Evolutionary conservation across 2,797 vertebrate genomes (phyloP), one percentile per base, ranked within the genome.

Genomic region (Salmo trutta): DNA sequence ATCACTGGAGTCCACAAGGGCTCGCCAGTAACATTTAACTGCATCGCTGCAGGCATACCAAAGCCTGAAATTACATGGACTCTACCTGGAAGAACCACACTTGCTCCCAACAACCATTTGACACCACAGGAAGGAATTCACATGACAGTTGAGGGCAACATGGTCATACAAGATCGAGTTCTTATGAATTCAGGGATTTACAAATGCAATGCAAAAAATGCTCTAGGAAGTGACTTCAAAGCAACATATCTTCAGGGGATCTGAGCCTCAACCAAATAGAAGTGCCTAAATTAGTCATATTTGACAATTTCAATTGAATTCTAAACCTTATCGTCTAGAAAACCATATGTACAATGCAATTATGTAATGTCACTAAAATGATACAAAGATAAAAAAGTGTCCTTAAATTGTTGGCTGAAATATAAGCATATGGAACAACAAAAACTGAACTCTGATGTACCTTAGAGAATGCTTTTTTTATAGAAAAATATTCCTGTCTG

Each of bases 111-210:
- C 74, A 94, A 85, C 82, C 91, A 91, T 15, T 94, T 89, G 77
- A 90, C 89, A 4, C 88, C 84, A 51, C 87, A 94, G 69, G 90
- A 93, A 73, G 92, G 94, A 65, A 90, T 95, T 78, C 88, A 94
- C 80, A 92, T 95, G 93, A 93, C 91, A 6, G 91, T 92, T 56
- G 93, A 94, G 3, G 95, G 95, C 15, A 91, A 89, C 81, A 88
- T 96, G 80, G 85, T 95, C 74, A 93, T 95, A 74, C 93, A 93
- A 79, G 94, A 90, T 65, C 91, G 93, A 1, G 82, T 91, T 67
- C 92, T 94, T n/a, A 91, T 90, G 88, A 92, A 95, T 91, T 95
- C 94, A 81, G 94, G 95, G 74, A 94, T 95, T 88, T 96, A 95
- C 82, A 95, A 95, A 87, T 95, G 95, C 82, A 96, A 95, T 1